Conservation (phyloP, 2,888 invertebrate genomes). For the Tillus elongatus region DNA sequence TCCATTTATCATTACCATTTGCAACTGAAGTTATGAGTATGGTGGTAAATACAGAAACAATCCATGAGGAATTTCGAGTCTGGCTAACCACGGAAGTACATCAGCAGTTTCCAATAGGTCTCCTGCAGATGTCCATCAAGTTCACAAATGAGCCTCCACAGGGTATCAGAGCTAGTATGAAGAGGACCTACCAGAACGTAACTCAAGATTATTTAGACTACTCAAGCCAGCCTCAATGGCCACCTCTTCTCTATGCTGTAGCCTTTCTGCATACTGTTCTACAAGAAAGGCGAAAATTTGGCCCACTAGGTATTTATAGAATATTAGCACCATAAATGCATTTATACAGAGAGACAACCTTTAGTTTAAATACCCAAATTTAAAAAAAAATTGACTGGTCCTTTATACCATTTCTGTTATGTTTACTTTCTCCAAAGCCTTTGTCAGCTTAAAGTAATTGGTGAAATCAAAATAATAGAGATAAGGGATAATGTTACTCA, state of each 20-base stretch:
- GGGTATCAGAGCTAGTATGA: slow-evolving; percentile 88
- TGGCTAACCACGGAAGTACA: slow-evolving; percentile 96
- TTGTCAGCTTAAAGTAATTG: too few relatives aligned
- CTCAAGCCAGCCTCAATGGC: slow-evolving; percentile 87
- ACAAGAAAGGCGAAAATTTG: slow-evolving; percentile 91
- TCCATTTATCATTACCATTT: slow-evolving; percentile 90
- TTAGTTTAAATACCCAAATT: too few relatives aligned
- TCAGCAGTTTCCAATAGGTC: slow-evolving; percentile 78
- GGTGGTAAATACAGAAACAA: slow-evolving; percentile 72
- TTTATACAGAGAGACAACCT: too few relatives aligned
- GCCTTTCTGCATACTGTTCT: slow-evolving; percentile 93
- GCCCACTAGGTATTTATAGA: slow-evolving; percentile 54
- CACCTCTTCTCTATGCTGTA: slow-evolving; percentile 83
- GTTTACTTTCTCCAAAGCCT: slow-evolving; percentile 6
- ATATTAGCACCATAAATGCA: too few relatives aligned
- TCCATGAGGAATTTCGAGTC: slow-evolving; percentile 69
- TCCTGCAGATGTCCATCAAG: slow-evolving; percentile 86
- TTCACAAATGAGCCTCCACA: slow-evolving; percentile 97
- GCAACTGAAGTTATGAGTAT: slow-evolving; percentile 88
- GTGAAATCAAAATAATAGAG: too few relatives aligned
- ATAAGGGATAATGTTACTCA: too few relatives aligned
- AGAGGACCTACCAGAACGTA: slow-evolving; percentile 83
- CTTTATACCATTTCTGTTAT: not conserved
- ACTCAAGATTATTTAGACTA: slow-evolving; percentile 90
- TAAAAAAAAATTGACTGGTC: not conserved